Evolutionary conservation across 2,113 vertebrate species (phyloP).

Genomic region (Pipa parva): DNA sequence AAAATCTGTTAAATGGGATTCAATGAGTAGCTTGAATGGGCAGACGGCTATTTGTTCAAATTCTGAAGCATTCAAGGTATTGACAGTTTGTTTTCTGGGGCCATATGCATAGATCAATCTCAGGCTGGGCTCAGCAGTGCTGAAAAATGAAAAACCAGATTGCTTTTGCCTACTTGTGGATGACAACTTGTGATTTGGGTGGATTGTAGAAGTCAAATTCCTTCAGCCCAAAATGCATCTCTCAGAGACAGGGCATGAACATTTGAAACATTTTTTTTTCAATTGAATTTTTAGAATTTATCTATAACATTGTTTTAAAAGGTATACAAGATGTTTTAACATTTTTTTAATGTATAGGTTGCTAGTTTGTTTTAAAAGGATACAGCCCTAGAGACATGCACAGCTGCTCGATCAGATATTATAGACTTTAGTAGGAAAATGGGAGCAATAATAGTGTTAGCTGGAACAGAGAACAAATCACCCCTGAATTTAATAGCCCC

Average conservation of each 20-base stretch:
- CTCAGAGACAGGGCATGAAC: slow-evolving; percentile 62
- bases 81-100: slow-evolving; percentile 94
- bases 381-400: no score
- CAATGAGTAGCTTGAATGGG: slow-evolving; percentile 87
- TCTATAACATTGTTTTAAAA: slow-evolving; percentile 79
- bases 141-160: slow-evolving; percentile 90
- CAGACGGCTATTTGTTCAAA: slow-evolving; percentile 91
- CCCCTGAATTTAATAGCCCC: no score
- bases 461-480: no score
- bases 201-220: slow-evolving; percentile 71
- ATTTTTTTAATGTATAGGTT: no score
- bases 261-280: slow-evolving; percentile 79
- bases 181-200: slow-evolving; percentile 79
- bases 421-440: no score
- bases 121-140: slow-evolving; percentile 84
- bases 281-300: slow-evolving; percentile 91
- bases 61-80: slow-evolving; percentile 89
- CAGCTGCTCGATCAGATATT: no score
- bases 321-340: no score
- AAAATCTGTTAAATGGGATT: slow-evolving; percentile 99
- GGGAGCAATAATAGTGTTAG: no score
- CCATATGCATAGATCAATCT: slow-evolving; percentile 94
- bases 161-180: slow-evolving; percentile 83
- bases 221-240: slow-evolving; percentile 83
- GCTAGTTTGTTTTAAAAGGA: no score